Evolutionary conservation across 1,140 invertebrate species (phyloP).

Genomic region (Anthonomus grandis): DNA sequence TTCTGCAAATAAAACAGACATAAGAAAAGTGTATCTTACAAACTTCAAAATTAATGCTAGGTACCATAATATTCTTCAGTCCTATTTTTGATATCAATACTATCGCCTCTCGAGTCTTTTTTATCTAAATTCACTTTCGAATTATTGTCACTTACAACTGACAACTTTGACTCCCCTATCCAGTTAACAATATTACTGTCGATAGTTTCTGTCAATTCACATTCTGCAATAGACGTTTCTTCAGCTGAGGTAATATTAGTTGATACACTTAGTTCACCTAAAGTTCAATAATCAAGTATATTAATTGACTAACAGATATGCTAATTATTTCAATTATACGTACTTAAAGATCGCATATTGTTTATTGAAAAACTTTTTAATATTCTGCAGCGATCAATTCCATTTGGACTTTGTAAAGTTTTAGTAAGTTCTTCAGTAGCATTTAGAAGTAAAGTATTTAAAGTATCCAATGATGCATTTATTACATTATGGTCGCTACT

Average conservation of each 20-base stretch:
- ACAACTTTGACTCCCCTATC: conserved; percentile 44
- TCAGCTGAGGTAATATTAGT: conserved; percentile 43
- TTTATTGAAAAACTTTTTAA: conserved; percentile 42
- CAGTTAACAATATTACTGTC: conserved; percentile 43
- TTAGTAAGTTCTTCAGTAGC: conserved; percentile 59
- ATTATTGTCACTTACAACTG: conserved; percentile 37
- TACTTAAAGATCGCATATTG: conserved; percentile 54
- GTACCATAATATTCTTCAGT: conserved; percentile 10
- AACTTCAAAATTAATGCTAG: conserved; percentile 9
- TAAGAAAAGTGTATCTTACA: background rate
- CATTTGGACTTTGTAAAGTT: conserved; percentile 57
- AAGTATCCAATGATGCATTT: conserved; percentile 76
- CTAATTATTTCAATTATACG: conserved; percentile 35
- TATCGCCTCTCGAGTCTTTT: conserved; percentile 16
- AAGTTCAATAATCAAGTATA: conserved; percentile 18
- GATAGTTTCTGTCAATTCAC: conserved; percentile 42
- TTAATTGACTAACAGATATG: background rate
- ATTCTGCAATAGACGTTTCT: conserved; percentile 42
- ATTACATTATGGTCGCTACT: conserved; percentile 80
- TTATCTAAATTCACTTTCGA: conserved; percentile 30
- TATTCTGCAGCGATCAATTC: conserved; percentile 54
- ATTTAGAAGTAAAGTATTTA: conserved; percentile 68
- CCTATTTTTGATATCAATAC: no score
- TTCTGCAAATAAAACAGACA: conserved; percentile 6
- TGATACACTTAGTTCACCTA: conserved; percentile 47